A percentile compares a stretch with the other conserved stretches of the same genome.
Evolutionary conservation across 2,888 invertebrate species (phyloP).

Genomic region (Ormia ochracea): DNA sequence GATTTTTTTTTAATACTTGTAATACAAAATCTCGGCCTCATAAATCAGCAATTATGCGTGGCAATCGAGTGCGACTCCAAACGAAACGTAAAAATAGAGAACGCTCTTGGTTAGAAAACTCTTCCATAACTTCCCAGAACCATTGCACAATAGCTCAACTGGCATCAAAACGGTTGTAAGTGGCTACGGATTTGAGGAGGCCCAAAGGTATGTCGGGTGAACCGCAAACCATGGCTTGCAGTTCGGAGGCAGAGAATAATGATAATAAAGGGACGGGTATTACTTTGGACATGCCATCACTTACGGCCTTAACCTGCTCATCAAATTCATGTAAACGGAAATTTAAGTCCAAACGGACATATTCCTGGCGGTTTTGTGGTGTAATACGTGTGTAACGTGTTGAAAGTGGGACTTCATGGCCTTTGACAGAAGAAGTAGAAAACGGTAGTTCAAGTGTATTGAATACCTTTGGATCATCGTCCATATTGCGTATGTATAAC

Average conservation of each 20-base stretch:
- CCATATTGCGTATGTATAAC: conserved; percentile 94
- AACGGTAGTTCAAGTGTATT: conserved; percentile 94
- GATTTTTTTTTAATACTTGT: conserved; percentile 95
- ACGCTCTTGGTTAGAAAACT: conserved; percentile 94
- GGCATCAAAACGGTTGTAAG: conserved; percentile 95
- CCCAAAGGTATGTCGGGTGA: conserved; percentile 96
- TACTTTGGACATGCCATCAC: conserved; percentile 95
- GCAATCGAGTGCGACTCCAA: conserved; percentile 95
- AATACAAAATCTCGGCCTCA: conserved; percentile 96
- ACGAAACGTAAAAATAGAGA: conserved; percentile 96
- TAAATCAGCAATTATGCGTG: conserved; percentile 96
- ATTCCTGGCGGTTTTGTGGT: conserved; percentile 93
- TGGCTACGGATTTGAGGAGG: conserved; percentile 93
- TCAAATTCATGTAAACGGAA: conserved; percentile 83
- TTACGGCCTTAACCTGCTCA: conserved; percentile 86
- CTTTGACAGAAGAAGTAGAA: conserved; percentile 93
- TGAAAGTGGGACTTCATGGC: conserved; percentile 91
- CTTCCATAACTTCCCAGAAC: conserved; percentile 99
- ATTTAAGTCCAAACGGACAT: conserved; percentile 92
- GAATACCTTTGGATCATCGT: conserved; percentile 86
- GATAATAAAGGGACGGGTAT: conserved; percentile 94
- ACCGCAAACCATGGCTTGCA: conserved; percentile 97
- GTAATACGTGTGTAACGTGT: conserved; percentile 88
- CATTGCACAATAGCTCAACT: conserved; percentile 92
- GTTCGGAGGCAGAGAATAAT: conserved; percentile 92